Base-by-base conservation (phyloP, 2,797 vertebrate genomes). In the Premnoplex brunnescens region DNA sequence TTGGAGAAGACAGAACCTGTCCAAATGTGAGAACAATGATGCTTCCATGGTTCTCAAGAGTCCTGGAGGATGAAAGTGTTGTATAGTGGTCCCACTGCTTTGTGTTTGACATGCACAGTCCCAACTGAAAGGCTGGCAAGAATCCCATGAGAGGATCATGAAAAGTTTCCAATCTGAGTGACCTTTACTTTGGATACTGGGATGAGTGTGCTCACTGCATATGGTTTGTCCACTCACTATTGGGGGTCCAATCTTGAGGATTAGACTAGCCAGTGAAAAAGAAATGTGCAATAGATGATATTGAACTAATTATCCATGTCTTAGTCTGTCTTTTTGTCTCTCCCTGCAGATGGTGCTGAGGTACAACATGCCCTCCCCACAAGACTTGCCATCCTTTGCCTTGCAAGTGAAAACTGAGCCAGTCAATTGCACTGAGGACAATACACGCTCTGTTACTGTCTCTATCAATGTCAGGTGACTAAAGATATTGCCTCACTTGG, bases 261-360 rank as follows among this genome's bases (percentile, higher is more conserved):
- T 19, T 34, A 8, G 12, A 44, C 5, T 62, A 84, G 17, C 36
- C 18, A 44, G 22, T 51, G 68, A 9, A 3, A 72, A 34, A 51
- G 21, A 67, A 48, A 37, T 5, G 6, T 49, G 11, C 7, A 11
- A 62, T 8, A 64, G 43, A 36, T 41, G 23, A 39, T 54, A 36
- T 2, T 28, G 11, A 85, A 24, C 12, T 52, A 46, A 49, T 54
- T 56, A 49, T 66, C 62, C 19, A 3, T 56, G 51, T 49, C 15
- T 75, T 71, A 30, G 22, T 68, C 41, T 84, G 67, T 43, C 14
- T 69, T 64, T 68, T 78, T 81, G 18, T 48, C 39, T 85, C 30
- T 93, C 14, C 11, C 11, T 95, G 63, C 55, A 97, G 96, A 48
- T 79, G 80, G 96, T 97, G 67, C 93, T 97, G 80, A 96, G 95